Percentiles rank a stretch among this genome's conserved stretches.
These are phyloP conservation scores for Apostichopus parvimensis DNA, from an alignment of 35 echinoderm and acorn worm species.

Conservation along the genomic window DNA sequence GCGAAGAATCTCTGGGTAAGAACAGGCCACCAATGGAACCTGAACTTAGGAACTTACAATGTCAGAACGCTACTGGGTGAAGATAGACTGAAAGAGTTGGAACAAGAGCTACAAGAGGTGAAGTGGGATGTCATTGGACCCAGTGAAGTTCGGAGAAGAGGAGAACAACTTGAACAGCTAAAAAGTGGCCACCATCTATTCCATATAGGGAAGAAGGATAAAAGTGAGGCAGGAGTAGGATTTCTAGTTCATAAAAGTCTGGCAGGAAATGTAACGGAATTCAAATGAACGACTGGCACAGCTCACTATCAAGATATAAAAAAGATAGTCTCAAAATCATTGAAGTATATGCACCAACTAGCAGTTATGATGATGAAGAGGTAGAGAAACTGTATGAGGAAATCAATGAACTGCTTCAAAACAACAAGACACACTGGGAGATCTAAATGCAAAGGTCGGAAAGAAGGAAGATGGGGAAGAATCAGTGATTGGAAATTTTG, in stretches of 20 bases:
- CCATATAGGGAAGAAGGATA: conserved; percentile 5
- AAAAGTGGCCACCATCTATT: conserved; percentile 54
- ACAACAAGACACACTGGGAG: conserved; percentile 16
- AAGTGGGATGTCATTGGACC: conserved; percentile 56
- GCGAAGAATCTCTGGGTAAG: conserved; percentile 56
- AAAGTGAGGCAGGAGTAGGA: conserved; percentile 6
- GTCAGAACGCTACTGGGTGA: conserved; percentile 48
- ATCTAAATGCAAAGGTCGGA: conserved; percentile 37
- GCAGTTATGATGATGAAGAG: conserved; percentile 39
- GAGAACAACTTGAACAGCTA: conserved; percentile 34
- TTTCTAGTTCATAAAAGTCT: conserved; percentile 2
- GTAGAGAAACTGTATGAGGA: conserved; percentile 24
- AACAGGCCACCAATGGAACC: conserved; percentile 53
- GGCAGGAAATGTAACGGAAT: conserved; percentile 38
- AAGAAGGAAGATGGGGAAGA: conserved; percentile 17
- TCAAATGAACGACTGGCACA: conserved; percentile 50
- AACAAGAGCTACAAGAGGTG: conserved; percentile 29
- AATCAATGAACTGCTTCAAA: conserved; percentile 3
- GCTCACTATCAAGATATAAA: conserved; percentile 36
- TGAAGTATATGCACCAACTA: neutral
- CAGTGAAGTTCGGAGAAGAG: conserved; percentile 49
- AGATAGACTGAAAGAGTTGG: conserved; percentile 48
- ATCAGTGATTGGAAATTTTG: conserved; percentile 39
- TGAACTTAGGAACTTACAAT: conserved; percentile 41
- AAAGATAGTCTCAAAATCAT: too few species aligned